A percentile compares a stretch with the other conserved stretches of the same genome.
Conservation (phyloP, 2,797 vertebrate genomes). For the Lacerta agilis region DNA sequence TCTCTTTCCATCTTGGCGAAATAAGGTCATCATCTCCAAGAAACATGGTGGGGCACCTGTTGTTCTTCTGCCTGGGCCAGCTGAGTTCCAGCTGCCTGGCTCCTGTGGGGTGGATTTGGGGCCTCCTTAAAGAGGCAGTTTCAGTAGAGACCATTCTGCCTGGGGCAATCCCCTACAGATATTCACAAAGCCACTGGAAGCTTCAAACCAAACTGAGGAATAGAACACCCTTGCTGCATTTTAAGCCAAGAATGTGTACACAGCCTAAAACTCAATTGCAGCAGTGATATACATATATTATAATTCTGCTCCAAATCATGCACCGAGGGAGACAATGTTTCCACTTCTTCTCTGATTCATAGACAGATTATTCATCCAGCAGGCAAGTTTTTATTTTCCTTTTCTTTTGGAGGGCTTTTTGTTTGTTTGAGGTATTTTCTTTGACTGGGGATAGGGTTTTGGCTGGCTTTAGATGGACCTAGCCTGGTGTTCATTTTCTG, state of each 20-base stretch:
- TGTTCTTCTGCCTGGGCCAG: too few species aligned
- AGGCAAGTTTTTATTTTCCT: slow-evolving; percentile 27
- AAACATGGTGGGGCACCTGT: too few species aligned
- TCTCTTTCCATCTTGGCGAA: too few species aligned
- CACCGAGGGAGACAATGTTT: slow-evolving; percentile 62
- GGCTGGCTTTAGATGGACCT: slow-evolving; percentile 36
- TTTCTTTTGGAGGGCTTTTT: slow-evolving; percentile 35
- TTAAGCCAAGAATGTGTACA: too few species aligned
- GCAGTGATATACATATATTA: slow-evolving; percentile 50
- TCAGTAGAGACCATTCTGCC: too few species aligned
- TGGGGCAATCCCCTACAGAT: too few species aligned
- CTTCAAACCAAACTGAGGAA: slow-evolving; percentile 1
- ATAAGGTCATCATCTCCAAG: too few species aligned
- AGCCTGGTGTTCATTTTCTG: slow-evolving; percentile 55
- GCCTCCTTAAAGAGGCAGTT: too few species aligned
- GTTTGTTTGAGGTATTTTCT: slow-evolving; percentile 11
- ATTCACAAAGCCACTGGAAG: too few species aligned
- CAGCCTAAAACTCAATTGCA: slow-evolving; percentile 56
- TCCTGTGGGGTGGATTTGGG: too few species aligned
- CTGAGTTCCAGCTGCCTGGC: too few species aligned
- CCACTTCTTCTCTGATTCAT: slow-evolving; percentile 66
- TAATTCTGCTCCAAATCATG: slow-evolving; percentile 65
- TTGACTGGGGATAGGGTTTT: neutral
- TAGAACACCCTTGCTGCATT: slow-evolving; percentile 11
- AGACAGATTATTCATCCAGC: slow-evolving; percentile 54